Base-by-base conservation (phyloP, 2,797 vertebrate species). In the Acanthis flammea region DNA sequence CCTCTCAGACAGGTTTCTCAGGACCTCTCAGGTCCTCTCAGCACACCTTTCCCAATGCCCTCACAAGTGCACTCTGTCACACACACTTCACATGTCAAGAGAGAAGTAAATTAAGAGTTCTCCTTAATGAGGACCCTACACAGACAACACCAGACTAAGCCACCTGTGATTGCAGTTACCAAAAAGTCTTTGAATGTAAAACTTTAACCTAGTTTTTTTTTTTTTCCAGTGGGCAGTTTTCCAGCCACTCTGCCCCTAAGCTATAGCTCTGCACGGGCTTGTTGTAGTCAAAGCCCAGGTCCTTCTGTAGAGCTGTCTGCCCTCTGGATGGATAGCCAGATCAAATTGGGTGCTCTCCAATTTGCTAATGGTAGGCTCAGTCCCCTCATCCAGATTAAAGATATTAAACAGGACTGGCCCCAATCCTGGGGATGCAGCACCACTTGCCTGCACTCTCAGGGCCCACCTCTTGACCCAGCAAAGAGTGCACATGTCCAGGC, bases 1-100 rank as follows among this genome's bases (percentile, higher is more conserved):
- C 33, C 41, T 42, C 24, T 84, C 53, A 19, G 19, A 44, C 3
- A 7, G 4, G 0, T 57, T 61, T 44, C 10, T n/a, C n/a, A n/a
- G n/a, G n/a, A n/a, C n/a, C n/a, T n/a, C n/a, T n/a, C n/a, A n/a
- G n/a, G n/a, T n/a, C n/a, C 16, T 61, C 9, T n/a, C 11, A 53
- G 16, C 17, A 24, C 0, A 2, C 1, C 19, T 55, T 63, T 63
- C 15, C 30, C 22, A 60, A 30, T 13, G 39, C 2, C 30, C 5
- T 62, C 9, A 23, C 11, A 82, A 66, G 21, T 8, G 39, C 9
- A 19, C 14, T 53, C 17, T 44, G 7, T 39, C n/a, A 22, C 7
- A 33, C 4, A 8, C 13, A n/a, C 6, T 10, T 86, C 23, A 12
- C 15, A 5, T 1, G 1, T 28, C 22, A 39, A 76, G 7, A 76